Conservation (phyloP, 2,797 vertebrate species). For the Micropoecilia bifurca region DNA sequence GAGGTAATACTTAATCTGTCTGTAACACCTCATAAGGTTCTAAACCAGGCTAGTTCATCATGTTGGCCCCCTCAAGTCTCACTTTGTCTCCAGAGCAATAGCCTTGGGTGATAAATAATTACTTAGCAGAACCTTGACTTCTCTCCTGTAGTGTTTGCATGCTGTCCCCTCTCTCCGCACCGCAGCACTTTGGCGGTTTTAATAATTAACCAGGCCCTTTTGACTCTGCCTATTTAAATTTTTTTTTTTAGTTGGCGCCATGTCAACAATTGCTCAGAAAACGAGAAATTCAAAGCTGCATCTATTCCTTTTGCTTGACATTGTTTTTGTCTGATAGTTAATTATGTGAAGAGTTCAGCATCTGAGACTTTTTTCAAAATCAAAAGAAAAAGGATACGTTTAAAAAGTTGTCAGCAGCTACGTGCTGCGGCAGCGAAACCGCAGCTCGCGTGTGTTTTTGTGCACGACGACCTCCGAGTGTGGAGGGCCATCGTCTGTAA, state of each 20-base stretch:
- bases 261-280: constrained; percentile 7
- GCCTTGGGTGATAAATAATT: constrained; percentile 82
- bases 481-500: constrained; percentile 64
- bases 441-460: constrained; percentile 11
- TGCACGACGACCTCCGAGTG: constrained; percentile 29
- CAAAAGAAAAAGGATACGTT: constrained; percentile 3
- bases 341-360: constrained; percentile 10
- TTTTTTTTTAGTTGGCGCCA: constrained; percentile 20
- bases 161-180: constrained; percentile 65
- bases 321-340: background rate
- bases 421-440: constrained; percentile 8
- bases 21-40: constrained; percentile 44
- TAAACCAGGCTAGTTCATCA: constrained; percentile 40
- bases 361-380: background rate
- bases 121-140: constrained; percentile 63
- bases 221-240: constrained; percentile 45
- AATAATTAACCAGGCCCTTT: constrained; percentile 77
- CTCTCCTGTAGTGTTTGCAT: constrained; percentile 67
- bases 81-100: constrained; percentile 35
- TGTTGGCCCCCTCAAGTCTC: constrained; percentile 34
- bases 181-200: constrained; percentile 63
- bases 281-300: background rate
- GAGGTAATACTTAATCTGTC: constrained; percentile 40
- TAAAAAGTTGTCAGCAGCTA: background rate
- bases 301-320: background rate